Evolutionary conservation across 2,113 vertebrate species (phyloP).

Genomic region (Panurus biarmicus): DNA sequence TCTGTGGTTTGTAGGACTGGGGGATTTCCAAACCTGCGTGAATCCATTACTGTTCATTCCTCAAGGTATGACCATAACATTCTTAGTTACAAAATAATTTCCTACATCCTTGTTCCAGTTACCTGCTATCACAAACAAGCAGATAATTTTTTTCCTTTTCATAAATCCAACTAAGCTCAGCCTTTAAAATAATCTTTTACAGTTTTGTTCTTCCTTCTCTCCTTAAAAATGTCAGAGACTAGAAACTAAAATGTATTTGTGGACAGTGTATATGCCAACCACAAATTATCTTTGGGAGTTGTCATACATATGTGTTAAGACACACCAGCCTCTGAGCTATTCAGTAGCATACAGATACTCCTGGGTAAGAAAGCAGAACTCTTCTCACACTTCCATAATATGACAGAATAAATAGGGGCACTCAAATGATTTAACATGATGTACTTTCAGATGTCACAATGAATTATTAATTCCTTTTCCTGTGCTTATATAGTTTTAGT

Average conservation of each 20-base stretch:
- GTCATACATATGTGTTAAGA: neutral
- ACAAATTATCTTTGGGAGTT: neutral
- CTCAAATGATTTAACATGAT: neutral
- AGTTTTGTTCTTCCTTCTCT: neutral
- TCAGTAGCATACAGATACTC: neutral
- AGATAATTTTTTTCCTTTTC: neutral
- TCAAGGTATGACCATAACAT: slow-evolving; percentile 34
- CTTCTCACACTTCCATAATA: neutral
- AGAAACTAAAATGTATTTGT: neutral
- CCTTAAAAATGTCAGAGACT: neutral
- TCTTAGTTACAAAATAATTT: neutral
- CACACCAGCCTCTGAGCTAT: neutral
- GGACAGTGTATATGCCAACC: neutral
- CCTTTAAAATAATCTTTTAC: neutral
- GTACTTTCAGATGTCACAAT: neutral
- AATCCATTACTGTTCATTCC: slow-evolving; percentile 41
- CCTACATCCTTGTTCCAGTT: neutral
- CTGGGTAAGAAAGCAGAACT: neutral
- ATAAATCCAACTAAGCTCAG: neutral
- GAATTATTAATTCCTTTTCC: neutral
- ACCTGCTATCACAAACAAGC: neutral
- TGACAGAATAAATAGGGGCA: neutral
- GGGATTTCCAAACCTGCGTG: slow-evolving; percentile 46
- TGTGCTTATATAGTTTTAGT: neutral
- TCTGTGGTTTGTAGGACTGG: slow-evolving; percentile 56